Percentiles rank a stretch among this genome's conserved stretches.
Evolutionary conservation across 2,113 vertebrate species (phyloP).

Genomic region (Notiomystis cincta): DNA sequence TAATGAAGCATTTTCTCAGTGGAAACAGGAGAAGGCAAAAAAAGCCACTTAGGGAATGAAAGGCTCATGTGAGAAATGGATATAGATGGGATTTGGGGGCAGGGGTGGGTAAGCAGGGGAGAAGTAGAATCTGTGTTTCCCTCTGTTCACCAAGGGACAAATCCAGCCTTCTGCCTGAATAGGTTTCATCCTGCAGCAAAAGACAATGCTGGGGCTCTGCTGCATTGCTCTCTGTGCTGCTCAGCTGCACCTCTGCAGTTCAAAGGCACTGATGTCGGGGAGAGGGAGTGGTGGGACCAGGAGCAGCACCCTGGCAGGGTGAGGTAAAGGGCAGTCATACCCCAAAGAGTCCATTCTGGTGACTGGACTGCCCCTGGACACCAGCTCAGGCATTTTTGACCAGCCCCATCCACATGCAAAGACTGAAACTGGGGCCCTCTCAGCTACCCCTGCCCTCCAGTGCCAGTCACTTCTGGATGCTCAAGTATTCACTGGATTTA

Average conservation of each 20-base stretch:
- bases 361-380: neutral
- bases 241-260: neutral
- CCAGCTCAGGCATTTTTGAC: neutral
- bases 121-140: neutral
- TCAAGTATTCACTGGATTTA: neutral
- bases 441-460: neutral
- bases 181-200: neutral
- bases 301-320: neutral
- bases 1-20: neutral
- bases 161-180: neutral
- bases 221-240: neutral
- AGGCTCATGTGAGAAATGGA: neutral
- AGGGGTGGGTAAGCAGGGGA: neutral
- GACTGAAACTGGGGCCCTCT: neutral
- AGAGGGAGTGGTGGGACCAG: fast-evolving
- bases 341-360: neutral
- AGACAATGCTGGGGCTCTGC: neutral
- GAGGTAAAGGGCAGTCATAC: neutral
- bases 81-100: neutral
- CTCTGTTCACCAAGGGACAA: neutral
- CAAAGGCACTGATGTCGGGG: no score
- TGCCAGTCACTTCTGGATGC: neutral
- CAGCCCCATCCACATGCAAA: neutral
- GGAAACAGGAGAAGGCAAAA: neutral
- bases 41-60: neutral